A percentile compares a stretch with the other conserved stretches of the same genome.
phyloP scores from a whole-genome alignment of 1,140 invertebrate genomes.

The Coelopa frigida region DNA sequence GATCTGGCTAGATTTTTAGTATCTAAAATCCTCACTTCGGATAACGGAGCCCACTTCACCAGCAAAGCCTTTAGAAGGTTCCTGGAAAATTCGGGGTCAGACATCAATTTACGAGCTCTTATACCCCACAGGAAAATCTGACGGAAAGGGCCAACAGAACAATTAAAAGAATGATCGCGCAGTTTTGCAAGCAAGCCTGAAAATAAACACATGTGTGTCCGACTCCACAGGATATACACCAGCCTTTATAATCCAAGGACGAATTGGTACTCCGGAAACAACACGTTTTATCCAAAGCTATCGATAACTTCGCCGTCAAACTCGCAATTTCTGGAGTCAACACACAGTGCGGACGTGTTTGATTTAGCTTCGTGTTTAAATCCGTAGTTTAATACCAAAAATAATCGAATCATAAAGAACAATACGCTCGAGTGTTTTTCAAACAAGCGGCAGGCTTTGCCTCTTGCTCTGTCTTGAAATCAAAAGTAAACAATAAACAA shows the following conservation, averaged over 20 bases:
- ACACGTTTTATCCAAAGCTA: constrained; percentile 1
- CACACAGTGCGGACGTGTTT: no score
- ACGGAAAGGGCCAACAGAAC: background rate
- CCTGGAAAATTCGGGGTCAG: background rate
- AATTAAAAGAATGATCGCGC: background rate
- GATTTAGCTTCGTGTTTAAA: no score
- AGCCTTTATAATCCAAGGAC: constrained; percentile 3
- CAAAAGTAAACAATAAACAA: no score
- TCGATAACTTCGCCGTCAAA: constrained; percentile 6
- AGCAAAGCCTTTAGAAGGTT: constrained; percentile 4
- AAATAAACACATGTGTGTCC: constrained; percentile 3
- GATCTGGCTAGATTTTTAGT: background rate
- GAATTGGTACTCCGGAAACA: background rate
- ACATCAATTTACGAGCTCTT: background rate
- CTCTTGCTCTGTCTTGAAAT: no score
- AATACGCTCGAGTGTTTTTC: no score
- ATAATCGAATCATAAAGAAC: no score
- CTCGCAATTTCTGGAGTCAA: no score
- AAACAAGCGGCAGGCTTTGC: no score
- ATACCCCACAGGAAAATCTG: constrained; percentile 5
- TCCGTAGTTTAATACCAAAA: no score
- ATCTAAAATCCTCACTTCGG: background rate
- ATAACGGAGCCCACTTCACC: constrained; percentile 2
- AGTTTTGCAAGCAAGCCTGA: background rate
- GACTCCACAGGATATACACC: constrained; percentile 4